Evolutionary conservation across 2,797 vertebrate genomes (phyloP).

Genomic region (Danio jaintianensis): DNA sequence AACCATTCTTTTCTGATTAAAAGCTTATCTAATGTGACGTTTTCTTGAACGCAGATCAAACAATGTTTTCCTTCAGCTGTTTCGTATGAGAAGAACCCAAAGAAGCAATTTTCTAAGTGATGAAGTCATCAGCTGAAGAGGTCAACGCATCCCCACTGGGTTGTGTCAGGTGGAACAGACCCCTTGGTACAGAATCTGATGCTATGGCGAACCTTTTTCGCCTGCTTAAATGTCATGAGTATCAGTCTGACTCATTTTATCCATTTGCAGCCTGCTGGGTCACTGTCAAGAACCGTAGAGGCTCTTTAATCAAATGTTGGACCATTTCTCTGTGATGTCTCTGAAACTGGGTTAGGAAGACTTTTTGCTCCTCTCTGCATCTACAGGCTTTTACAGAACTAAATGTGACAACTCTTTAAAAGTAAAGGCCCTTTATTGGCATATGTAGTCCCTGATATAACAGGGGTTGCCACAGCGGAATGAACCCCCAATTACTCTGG

Average conservation of each 20-base stretch:
- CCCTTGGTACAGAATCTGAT: not conserved
- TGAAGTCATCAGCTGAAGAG: constrained; percentile 17
- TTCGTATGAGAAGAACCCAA: constrained; percentile 11
- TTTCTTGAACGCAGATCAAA: constrained; percentile 1
- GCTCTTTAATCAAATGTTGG: constrained; percentile 40
- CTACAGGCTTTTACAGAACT: not conserved
- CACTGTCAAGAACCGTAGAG: constrained; percentile 1
- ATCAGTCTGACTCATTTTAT: constrained; percentile 26
- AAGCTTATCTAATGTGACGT: constrained; percentile 19
- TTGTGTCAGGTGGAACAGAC: constrained; percentile 33
- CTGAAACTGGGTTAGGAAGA: constrained; percentile 24
- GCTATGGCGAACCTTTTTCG: not conserved
- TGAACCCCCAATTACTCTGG: too few relatives aligned
- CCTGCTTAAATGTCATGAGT: constrained; percentile 5
- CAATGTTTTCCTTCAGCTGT: not conserved
- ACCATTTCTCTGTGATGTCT: constrained; percentile 51
- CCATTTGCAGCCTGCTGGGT: not conserved
- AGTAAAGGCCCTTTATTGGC: not conserved
- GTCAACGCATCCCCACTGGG: constrained; percentile 1
- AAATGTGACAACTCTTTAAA: not conserved
- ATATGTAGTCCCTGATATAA: not conserved
- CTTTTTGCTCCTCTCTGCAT: not conserved
- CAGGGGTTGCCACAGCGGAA: too few relatives aligned
- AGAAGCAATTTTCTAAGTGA: constrained; percentile 25
- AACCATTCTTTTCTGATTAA: not conserved